Evolutionary conservation across 2,113 vertebrate genomes (phyloP).

Genomic region (Coturnix japonica): DNA sequence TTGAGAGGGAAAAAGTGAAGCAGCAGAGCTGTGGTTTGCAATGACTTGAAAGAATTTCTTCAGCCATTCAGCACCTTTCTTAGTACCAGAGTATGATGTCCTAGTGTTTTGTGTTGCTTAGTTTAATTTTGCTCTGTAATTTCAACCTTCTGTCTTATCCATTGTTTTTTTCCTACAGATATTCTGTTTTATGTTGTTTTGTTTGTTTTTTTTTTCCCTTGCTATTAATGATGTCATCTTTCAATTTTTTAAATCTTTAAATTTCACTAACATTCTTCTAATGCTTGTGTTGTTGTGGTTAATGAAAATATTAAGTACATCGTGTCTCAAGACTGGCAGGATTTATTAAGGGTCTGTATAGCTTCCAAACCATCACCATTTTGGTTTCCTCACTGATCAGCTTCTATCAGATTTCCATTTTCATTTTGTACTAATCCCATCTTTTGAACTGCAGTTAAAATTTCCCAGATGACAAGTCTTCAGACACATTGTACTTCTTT

Average conservation of each 20-base stretch:
- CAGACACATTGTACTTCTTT: background rate
- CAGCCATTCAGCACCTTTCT: background rate
- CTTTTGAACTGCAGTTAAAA: background rate
- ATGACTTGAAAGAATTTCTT: background rate
- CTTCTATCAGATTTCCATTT: background rate
- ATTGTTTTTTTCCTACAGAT: background rate
- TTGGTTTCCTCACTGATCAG: background rate
- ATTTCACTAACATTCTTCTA: background rate
- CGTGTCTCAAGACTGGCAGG: background rate
- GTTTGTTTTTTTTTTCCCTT: background rate
- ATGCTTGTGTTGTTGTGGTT: background rate
- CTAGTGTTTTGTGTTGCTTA: background rate
- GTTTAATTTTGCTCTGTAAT: background rate
- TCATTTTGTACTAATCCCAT: background rate
- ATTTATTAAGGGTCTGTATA: background rate
- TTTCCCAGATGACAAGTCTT: background rate
- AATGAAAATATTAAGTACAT: background rate
- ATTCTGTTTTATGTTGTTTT: too few relatives aligned
- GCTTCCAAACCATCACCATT: background rate
- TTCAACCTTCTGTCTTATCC: background rate
- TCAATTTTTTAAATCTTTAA: too few relatives aligned
- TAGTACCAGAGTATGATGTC: background rate
- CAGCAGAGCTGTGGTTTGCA: background rate
- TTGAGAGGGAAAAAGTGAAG: background rate
- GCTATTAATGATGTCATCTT: background rate